phyloP scores from a whole-genome alignment of 2,888 invertebrate species.

The Tryphoninae sp. region DNA sequence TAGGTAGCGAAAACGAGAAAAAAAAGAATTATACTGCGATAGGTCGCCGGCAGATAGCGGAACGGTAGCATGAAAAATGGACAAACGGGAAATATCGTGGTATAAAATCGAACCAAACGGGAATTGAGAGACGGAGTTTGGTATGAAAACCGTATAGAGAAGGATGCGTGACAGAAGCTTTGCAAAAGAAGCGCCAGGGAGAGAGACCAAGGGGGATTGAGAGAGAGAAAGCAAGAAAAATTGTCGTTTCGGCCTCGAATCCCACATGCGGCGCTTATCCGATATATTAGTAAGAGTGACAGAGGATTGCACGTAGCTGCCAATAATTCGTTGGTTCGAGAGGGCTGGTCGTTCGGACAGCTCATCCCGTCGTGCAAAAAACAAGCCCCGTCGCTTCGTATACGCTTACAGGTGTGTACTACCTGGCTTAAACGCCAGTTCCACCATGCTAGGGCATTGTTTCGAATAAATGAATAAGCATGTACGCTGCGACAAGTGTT shows the following conservation, averaged over 20 bases:
- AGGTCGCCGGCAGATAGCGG: slow-evolving; percentile 9
- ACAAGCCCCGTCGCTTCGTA: not conserved
- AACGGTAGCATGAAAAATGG: slow-evolving; percentile 39
- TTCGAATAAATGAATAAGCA: slow-evolving; percentile 9
- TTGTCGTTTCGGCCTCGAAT: slow-evolving; percentile 24
- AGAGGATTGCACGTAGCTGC: slow-evolving; percentile 26
- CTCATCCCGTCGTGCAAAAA: slow-evolving; percentile 7
- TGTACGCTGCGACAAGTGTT: not conserved
- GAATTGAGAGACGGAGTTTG: not conserved
- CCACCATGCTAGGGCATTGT: not conserved
- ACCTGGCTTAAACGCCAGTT: not conserved
- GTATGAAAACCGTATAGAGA: not conserved
- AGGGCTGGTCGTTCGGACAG: not conserved
- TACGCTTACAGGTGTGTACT: not conserved
- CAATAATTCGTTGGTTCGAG: slow-evolving; percentile 32
- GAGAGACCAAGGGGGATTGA: not conserved
- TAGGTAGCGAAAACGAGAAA: not conserved
- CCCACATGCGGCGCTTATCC: slow-evolving; percentile 26
- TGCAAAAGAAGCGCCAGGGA: not conserved
- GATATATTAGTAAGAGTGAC: slow-evolving; percentile 36
- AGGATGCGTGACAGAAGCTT: slow-evolving; percentile 2
- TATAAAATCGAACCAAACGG: slow-evolving; percentile 29
- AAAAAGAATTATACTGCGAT: slow-evolving; percentile 31
- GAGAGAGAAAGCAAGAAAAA: slow-evolving; percentile 15
- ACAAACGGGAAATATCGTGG: slow-evolving; percentile 14